Percentiles rank a stretch among this genome's conserved stretches.
phyloP scores from a whole-genome alignment of 2,888 invertebrate genomes.

The Ecdyonurus torrentis region DNA sequence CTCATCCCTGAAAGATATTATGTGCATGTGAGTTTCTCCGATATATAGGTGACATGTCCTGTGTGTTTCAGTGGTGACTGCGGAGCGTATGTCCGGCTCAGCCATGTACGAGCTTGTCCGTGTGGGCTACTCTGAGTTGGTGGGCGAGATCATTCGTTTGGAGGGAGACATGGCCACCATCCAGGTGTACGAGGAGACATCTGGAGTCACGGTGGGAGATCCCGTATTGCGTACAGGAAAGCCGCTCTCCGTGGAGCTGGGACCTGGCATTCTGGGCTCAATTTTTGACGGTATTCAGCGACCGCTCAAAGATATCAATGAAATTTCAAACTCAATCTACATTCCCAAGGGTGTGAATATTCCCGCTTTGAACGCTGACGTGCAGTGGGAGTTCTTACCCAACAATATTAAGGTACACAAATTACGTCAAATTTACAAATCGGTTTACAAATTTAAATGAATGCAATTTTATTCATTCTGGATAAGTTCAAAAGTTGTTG shows the following conservation, averaged over 20 bases:
- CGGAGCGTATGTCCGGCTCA: slow-evolving; percentile 97
- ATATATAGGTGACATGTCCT: neutral
- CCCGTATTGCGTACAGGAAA: slow-evolving; percentile 97
- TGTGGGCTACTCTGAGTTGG: slow-evolving; percentile 94
- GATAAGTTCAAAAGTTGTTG: no score
- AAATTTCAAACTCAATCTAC: slow-evolving; percentile 90
- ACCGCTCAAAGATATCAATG: slow-evolving; percentile 90
- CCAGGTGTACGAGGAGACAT: slow-evolving; percentile 92
- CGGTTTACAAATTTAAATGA: no score
- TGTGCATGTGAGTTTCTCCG: no score
- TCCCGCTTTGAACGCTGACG: slow-evolving; percentile 67
- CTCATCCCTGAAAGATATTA: no score
- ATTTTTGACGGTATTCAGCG: slow-evolving; percentile 99
- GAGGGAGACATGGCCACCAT: slow-evolving; percentile 99
- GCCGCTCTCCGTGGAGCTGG: slow-evolving; percentile 95
- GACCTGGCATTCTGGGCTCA: slow-evolving; percentile 97
- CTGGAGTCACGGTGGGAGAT: slow-evolving; percentile 98
- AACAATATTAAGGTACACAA: slow-evolving; percentile 61
- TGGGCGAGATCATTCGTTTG: slow-evolving; percentile 98
- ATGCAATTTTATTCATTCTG: no score
- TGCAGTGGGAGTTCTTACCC: slow-evolving; percentile 87
- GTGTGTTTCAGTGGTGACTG: slow-evolving; percentile 73
- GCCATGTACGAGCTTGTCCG: slow-evolving; percentile 99
- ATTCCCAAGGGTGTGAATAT: slow-evolving; percentile 98
- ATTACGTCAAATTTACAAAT: no score